These are phyloP conservation scores for Sorex maritimensis DNA, from an alignment of 2,797 vertebrate species.

Conservation along the genomic window DNA sequence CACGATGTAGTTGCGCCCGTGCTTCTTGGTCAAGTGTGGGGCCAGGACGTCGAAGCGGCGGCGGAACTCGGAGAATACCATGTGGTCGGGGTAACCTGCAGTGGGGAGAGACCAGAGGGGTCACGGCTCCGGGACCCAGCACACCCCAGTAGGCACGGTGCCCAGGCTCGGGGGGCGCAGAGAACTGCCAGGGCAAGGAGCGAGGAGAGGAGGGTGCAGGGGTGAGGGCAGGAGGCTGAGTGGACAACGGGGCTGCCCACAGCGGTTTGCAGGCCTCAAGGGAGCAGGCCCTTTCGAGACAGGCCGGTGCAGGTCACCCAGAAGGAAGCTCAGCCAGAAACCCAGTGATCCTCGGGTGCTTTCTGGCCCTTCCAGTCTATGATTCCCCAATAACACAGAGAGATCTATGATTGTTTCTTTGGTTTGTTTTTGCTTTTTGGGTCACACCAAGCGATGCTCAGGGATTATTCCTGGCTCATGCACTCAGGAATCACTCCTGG, in stretches of 20 bases:
- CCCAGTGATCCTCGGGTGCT: neutral
- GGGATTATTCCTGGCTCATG: no score
- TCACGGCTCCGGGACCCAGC: neutral
- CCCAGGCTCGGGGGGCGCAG: no score
- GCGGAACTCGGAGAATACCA: conserved; percentile 98
- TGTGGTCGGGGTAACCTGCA: conserved; percentile 97
- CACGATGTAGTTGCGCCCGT: conserved; percentile 97
- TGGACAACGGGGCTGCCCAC: neutral
- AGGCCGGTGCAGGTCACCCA: no score
- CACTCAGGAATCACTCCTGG: no score
- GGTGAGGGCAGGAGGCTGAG: neutral
- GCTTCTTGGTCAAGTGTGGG: conserved; percentile 97
- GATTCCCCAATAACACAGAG: neutral
- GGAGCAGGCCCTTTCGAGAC: neutral
- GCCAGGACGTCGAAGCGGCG: conserved; percentile 96
- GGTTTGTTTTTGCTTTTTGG: no score
- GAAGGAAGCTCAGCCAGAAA: neutral
- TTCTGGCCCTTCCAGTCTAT: neutral
- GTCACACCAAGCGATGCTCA: no score
- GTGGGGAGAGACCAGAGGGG: neutral
- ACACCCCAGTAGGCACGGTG: no score
- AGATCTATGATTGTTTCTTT: neutral
- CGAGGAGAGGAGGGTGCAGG: no score
- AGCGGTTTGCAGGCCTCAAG: no score
- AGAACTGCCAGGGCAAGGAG: neutral